A percentile compares a stretch with the other conserved stretches of the same genome.
Evolutionary conservation across 2,797 vertebrate species (phyloP).

Genomic region (Amazona finschi): DNA sequence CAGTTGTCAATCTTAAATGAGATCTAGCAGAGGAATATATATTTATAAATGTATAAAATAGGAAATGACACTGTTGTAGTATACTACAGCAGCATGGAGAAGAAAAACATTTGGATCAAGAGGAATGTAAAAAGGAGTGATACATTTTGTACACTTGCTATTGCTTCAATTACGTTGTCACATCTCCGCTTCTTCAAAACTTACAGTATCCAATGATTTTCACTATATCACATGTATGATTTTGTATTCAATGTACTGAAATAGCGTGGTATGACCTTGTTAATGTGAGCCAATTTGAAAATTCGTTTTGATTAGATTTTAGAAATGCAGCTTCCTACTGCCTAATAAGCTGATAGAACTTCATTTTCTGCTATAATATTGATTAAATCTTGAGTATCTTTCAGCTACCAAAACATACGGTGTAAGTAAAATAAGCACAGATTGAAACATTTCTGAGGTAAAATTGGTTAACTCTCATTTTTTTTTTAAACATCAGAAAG

Average conservation of each 20-base stretch:
- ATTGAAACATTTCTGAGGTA: constrained; percentile 36
- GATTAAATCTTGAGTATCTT: constrained; percentile 14
- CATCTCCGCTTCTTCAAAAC: not conserved
- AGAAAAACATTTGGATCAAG: fast-evolving
- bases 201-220: not conserved
- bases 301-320: not conserved
- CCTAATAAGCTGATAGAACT: not conserved
- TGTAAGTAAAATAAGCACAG: constrained; percentile 48
- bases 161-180: not conserved
- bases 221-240: not conserved
- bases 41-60: not conserved
- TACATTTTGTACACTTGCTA: not conserved
- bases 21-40: not conserved
- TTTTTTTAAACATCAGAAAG: not conserved
- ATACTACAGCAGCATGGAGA: not conserved
- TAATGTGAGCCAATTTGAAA: not conserved
- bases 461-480: constrained; percentile 4
- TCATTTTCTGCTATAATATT: not conserved
- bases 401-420: constrained; percentile 29
- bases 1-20: not conserved
- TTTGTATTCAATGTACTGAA: not conserved
- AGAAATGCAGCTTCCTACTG: not conserved
- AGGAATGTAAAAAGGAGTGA: not conserved
- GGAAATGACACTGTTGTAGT: not conserved
- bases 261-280: not conserved